Percentiles rank a stretch among this genome's conserved stretches.
phyloP scores from a whole-genome alignment of 2,888 invertebrate genomes.

The Bombyx huttoni region DNA sequence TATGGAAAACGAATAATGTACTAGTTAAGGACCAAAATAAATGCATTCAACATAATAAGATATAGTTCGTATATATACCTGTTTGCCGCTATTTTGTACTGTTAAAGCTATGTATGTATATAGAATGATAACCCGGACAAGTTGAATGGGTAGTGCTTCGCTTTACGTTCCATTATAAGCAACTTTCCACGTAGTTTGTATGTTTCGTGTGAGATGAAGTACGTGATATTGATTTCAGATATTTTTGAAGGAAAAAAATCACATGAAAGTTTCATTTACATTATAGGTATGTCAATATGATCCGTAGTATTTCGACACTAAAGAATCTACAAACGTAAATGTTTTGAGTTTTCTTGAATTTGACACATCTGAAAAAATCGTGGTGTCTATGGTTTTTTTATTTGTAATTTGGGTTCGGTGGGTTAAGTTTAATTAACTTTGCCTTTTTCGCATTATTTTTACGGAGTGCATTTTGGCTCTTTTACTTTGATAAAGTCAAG shows the following conservation, averaged over 20 bases:
- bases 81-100: constrained; percentile 64
- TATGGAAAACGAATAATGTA: neutral
- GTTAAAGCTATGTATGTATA: constrained; percentile 32
- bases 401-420: constrained; percentile 11
- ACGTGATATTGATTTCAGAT: neutral
- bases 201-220: neutral
- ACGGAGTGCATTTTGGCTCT: constrained; percentile 1
- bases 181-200: neutral
- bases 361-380: constrained; percentile 10
- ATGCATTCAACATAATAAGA: constrained; percentile 35
- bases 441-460: neutral
- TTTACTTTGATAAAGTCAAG: neutral
- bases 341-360: neutral
- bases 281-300: no score
- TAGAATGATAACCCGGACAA: constrained; percentile 42
- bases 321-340: neutral
- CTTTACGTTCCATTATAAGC: constrained; percentile 39
- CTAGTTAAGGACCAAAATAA: constrained; percentile 2
- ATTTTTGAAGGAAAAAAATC: neutral
- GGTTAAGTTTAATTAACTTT: neutral
- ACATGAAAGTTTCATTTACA: no score
- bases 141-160: constrained; percentile 25
- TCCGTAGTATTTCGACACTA: neutral
- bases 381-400: constrained; percentile 52
- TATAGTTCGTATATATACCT: constrained; percentile 42